phyloP scores from a whole-genome alignment of 2,888 invertebrate species.

The Brachylomia viminalis region DNA sequence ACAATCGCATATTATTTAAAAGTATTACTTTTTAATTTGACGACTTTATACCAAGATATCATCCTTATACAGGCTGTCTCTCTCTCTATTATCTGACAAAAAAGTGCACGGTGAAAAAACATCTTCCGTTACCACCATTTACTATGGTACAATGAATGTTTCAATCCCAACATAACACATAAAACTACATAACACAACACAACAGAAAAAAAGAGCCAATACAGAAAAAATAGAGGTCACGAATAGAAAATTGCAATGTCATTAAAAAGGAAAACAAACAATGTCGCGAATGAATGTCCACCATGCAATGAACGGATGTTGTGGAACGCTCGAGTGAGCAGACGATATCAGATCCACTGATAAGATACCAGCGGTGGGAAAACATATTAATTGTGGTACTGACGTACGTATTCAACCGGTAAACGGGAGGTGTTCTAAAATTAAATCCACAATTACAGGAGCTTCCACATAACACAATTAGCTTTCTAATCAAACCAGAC shows the following conservation, averaged over 20 bases:
- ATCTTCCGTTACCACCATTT: neutral
- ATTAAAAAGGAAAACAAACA: conserved; percentile 61
- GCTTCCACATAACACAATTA: conserved; percentile 22
- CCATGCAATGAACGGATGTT: conserved; percentile 76
- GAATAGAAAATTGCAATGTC: conserved; percentile 65
- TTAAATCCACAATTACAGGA: neutral
- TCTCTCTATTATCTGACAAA: neutral
- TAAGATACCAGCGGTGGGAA: conserved; percentile 80
- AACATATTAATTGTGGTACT: conserved; percentile 64
- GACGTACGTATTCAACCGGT: conserved; percentile 56
- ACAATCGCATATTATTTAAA: too few species aligned
- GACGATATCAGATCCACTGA: conserved; percentile 78
- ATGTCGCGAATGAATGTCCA: conserved; percentile 56
- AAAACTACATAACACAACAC: conserved; percentile 3
- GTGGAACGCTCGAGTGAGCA: conserved; percentile 76
- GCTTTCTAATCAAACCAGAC: conserved; percentile 53
- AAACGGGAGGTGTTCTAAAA: conserved; percentile 35
- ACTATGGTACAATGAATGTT: neutral
- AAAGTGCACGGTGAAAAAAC: neutral
- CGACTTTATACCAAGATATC: too few species aligned
- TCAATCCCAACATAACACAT: neutral
- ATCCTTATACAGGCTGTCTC: neutral
- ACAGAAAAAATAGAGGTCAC: conserved; percentile 53
- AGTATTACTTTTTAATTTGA: too few species aligned
- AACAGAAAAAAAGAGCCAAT: conserved; percentile 11